These are phyloP conservation scores for Notoglanidium macrostoma DNA, from an alignment of 2,797 vertebrate species.

Conservation along the genomic window DNA sequence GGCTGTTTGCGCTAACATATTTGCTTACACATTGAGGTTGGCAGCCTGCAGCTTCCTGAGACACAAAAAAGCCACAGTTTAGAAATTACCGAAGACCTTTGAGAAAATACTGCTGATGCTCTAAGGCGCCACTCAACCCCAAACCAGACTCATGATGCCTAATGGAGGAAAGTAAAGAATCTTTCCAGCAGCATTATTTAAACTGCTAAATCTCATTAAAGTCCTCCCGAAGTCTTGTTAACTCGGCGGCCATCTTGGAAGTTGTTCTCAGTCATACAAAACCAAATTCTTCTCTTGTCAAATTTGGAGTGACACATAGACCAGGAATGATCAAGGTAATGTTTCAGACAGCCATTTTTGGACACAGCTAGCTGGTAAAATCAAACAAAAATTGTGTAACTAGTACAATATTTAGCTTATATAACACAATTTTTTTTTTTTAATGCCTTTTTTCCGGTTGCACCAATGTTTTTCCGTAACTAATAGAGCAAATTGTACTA, in stretches of 20 bases:
- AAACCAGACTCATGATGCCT: constrained; percentile 17
- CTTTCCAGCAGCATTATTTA: background rate
- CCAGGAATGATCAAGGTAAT: background rate
- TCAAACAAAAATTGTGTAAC: background rate
- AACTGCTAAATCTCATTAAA: background rate
- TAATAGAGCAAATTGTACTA: background rate
- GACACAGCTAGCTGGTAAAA: background rate
- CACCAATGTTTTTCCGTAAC: background rate
- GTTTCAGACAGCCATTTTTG: background rate
- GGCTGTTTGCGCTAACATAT: constrained; percentile 20
- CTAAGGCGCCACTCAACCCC: constrained; percentile 4
- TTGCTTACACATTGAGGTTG: constrained; percentile 14
- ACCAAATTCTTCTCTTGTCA: background rate
- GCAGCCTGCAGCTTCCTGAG: constrained; percentile 19
- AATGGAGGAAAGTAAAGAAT: background rate
- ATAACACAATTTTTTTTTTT: background rate
- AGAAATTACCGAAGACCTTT: constrained; percentile 23
- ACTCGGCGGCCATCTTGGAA: background rate
- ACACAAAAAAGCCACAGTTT: constrained; percentile 37
- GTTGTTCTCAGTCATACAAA: background rate
- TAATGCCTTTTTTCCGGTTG: background rate
- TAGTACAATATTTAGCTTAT: background rate
- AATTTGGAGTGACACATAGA: background rate
- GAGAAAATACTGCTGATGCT: constrained; percentile 39
- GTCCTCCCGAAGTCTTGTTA: background rate